phyloP scores from a whole-genome alignment of 1,140 invertebrate genomes.

The Listronotus bonariensis region DNA sequence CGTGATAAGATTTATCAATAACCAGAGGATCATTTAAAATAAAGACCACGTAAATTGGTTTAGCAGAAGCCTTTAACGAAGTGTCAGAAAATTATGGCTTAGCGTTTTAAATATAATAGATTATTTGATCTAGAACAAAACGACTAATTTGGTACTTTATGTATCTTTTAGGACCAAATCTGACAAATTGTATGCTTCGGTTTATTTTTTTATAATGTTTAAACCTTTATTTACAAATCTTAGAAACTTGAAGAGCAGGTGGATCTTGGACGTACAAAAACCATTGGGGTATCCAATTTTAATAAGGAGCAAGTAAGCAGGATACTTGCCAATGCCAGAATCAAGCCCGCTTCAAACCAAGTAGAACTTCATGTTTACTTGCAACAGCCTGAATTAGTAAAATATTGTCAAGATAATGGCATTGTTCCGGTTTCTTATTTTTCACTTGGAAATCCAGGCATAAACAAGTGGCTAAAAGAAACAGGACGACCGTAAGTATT shows the following conservation, averaged over 20 bases:
- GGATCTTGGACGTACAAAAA: constrained; percentile 63
- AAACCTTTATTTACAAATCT: no score
- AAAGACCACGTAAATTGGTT: no score
- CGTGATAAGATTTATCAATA: no score
- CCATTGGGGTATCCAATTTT: constrained; percentile 79
- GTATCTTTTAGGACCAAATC: no score
- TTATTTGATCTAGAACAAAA: no score
- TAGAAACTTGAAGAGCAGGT: constrained; percentile 76
- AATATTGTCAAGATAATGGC: constrained; percentile 71
- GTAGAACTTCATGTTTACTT: constrained; percentile 82
- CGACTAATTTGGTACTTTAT: no score
- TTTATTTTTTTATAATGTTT: no score
- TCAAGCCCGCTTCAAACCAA: constrained; percentile 73
- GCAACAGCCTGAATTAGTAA: constrained; percentile 75
- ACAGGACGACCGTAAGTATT: not conserved
- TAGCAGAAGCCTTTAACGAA: no score
- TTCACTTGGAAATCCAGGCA: constrained; percentile 74
- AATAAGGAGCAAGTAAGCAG: constrained; percentile 70
- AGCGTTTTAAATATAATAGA: no score
- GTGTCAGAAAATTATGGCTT: no score
- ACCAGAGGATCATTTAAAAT: no score
- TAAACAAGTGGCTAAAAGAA: constrained; percentile 43
- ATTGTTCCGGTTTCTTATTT: constrained; percentile 83
- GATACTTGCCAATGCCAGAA: constrained; percentile 64
- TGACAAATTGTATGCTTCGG: no score